Percentiles rank a stretch among this genome's conserved stretches.
These are phyloP conservation scores for Kryphioiulus occultus DNA, from an alignment of 2,888 invertebrate species.

Conservation along the genomic window DNA sequence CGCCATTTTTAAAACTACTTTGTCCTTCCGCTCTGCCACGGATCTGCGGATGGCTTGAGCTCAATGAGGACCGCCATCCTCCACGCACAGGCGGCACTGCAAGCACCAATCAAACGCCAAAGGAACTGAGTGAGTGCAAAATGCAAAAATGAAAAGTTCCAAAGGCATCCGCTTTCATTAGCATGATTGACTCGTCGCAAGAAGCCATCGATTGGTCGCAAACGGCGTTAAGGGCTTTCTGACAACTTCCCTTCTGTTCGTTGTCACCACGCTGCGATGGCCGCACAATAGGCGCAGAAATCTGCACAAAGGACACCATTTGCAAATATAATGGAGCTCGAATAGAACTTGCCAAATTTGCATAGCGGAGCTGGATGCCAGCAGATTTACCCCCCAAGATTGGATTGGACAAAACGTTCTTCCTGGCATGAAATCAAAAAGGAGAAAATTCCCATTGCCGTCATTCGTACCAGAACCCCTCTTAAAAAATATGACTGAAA, in stretches of 20 bases:
- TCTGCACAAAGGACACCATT: background rate
- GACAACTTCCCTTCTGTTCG: background rate
- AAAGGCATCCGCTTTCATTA: background rate
- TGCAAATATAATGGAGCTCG: background rate
- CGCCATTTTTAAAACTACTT: too few species aligned
- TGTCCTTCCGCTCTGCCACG: too few species aligned
- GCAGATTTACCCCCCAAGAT: background rate
- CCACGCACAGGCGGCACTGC: too few species aligned
- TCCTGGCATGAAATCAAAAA: too few species aligned
- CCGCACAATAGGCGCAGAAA: background rate
- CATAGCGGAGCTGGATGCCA: background rate
- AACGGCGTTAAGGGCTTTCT: background rate
- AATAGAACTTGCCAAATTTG: background rate
- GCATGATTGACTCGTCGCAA: background rate
- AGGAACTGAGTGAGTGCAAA: background rate
- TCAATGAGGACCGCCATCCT: too few species aligned
- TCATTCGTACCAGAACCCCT: background rate
- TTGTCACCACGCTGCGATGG: background rate
- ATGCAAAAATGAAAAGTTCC: background rate
- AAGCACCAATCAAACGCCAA: background rate
- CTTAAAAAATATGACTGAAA: too few species aligned
- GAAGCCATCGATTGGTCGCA: background rate
- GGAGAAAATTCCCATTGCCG: background rate
- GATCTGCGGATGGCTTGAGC: too few species aligned
- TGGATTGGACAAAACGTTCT: background rate